Evolutionary conservation across 2,888 invertebrate species (phyloP), one percentile per base, ranked within the genome.

Genomic region (Folsomia candida): DNA sequence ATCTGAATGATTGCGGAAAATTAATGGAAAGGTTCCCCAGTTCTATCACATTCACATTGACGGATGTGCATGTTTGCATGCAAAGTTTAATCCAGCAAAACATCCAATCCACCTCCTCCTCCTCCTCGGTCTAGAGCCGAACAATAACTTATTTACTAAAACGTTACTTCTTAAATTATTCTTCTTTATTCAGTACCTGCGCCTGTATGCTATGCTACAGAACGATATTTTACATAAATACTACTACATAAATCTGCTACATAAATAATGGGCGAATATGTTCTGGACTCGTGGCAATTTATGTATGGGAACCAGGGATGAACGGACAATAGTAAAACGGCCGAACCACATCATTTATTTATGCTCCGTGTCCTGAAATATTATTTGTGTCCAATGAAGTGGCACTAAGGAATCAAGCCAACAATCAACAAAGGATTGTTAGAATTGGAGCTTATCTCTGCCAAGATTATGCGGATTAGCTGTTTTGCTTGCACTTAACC

Each of bases 1-100:
- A 78, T 78, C 78, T 66, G 59, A 64, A 76, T 78, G 78, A 78
- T 78, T 78, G 76, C 76, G 74, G 78, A 76, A 78, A 76, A 77
- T 76, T 78, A 78, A 78, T 78, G 78, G 78, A 76, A 78, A 78
- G 71, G 69, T n/a, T n/a, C 76, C 76, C 76, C 76, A 70, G 73
- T 67, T 71, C 72, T 76, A 75, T 75, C 75, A 65, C 70, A 73
- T 76, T 78, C 75, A 75, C 76, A 74, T 76, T 78, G 76, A 76
- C 76, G 75, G 76, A 78, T 76, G 74, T 75, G 69, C 69, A 73
- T 58, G 72, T 66, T 70, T 71, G 71, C 62, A 69, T 70, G 70
- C 63, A 69, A 57, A 58, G 27, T 47, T 62, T 27, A 24, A 70
- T 54, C 65, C 54, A 67, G 51, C 29, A 20, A 22, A 47, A 61